A percentile compares a stretch with the other conserved stretches of the same genome.
These are phyloP conservation scores for Campoplex nolae DNA, from an alignment of 2,888 invertebrate genomes.

Conservation along the genomic window DNA sequence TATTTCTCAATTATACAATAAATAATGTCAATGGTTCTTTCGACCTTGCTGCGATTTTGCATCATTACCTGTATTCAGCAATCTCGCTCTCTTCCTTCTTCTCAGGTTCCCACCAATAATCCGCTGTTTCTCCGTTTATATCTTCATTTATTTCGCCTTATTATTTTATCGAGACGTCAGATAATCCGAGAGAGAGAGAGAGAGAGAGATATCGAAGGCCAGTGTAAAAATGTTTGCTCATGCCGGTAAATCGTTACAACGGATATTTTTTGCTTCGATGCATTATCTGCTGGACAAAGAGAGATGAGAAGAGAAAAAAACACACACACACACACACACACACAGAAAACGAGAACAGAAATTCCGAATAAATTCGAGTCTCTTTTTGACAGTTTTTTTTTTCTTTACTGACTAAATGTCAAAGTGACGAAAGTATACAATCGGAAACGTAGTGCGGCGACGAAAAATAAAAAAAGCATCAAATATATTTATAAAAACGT, in stretches of 20 bases:
- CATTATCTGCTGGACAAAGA: background rate
- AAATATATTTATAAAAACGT: background rate
- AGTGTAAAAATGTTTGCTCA: constrained; percentile 15
- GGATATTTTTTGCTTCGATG: constrained; percentile 1
- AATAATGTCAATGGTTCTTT: constrained; percentile 28
- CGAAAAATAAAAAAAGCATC: too few species aligned
- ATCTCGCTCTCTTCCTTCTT: constrained; percentile 13
- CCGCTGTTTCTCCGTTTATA: background rate
- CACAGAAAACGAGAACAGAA: background rate
- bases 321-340: background rate
- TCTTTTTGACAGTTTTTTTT: background rate
- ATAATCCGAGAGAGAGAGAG: background rate
- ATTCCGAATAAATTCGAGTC: background rate
- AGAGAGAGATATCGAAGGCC: constrained; percentile 8
- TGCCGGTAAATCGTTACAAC: constrained; percentile 2
- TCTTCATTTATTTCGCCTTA: constrained; percentile 22
- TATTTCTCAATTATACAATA: constrained; percentile 23
- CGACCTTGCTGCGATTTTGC: constrained; percentile 35
- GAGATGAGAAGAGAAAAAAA: background rate
- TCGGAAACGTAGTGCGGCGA: too few species aligned
- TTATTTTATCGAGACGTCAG: constrained; percentile 46
- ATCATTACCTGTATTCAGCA: constrained; percentile 9
- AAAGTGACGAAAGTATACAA: background rate
- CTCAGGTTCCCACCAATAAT: background rate
- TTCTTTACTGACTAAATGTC: background rate